Conservation (phyloP, 2,888 invertebrate species). For the Galerucella nymphaeae region DNA sequence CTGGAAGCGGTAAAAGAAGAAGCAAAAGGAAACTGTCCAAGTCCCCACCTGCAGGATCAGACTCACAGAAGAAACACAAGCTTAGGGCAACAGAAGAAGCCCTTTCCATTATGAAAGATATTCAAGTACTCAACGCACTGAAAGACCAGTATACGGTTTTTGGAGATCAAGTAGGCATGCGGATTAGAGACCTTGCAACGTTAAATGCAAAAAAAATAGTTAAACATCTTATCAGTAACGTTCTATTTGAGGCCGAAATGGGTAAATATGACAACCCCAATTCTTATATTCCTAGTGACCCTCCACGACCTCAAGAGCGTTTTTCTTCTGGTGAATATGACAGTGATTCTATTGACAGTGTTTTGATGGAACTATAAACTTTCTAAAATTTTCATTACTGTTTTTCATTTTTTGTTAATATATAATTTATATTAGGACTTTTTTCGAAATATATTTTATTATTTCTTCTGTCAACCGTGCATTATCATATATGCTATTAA, state of each 20-base stretch:
- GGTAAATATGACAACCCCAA: conserved; percentile 29
- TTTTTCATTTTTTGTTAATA: too few species aligned
- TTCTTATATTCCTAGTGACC: neutral
- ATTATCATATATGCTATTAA: too few species aligned
- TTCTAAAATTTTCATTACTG: too few species aligned
- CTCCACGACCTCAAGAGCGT: conserved; percentile 10
- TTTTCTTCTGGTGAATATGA: conserved; percentile 19
- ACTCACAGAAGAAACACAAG: neutral
- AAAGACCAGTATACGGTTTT: conserved; percentile 18
- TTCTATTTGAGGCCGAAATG: conserved; percentile 35
- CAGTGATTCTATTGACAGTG: conserved; percentile 27
- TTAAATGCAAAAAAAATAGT: conserved; percentile 13
- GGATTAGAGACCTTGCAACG: conserved; percentile 20
- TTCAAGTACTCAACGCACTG: conserved; percentile 9
- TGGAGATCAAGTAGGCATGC: conserved; percentile 17
- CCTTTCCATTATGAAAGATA: conserved; percentile 16
- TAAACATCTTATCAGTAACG: conserved; percentile 13
- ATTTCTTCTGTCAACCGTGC: too few species aligned
- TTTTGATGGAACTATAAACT: conserved; percentile 27
- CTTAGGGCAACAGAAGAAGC: conserved; percentile 16
- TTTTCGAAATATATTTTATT: too few species aligned
- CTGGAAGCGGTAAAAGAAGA: neutral
- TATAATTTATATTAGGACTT: too few species aligned
- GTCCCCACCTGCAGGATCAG: neutral
- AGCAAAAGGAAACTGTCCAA: neutral